Percentiles rank a stretch among this genome's conserved stretches.
Evolutionary conservation across 2,113 vertebrate genomes (phyloP).

Genomic region (Chloropsis cyanopogon): DNA sequence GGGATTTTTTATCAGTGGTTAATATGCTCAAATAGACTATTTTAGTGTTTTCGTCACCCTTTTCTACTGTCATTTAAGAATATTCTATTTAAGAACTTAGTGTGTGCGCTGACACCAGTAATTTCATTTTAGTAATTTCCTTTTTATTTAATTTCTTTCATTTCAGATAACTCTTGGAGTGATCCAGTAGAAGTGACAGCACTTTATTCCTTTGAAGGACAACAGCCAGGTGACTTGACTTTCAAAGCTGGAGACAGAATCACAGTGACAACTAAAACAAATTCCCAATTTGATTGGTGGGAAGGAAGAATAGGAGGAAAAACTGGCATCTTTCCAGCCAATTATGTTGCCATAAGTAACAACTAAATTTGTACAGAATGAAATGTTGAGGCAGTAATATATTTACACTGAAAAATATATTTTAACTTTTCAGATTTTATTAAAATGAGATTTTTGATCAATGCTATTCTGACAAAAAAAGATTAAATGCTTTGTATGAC

Average conservation of each 20-base stretch:
- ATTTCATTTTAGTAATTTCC: neutral
- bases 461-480: neutral
- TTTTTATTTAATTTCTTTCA: neutral
- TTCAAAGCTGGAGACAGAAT: constrained; percentile 88
- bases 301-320: constrained; percentile 82
- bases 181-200: constrained; percentile 77
- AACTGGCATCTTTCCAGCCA: constrained; percentile 95
- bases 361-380: neutral
- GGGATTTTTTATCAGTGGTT: neutral
- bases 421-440: constrained; percentile 8
- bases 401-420: neutral
- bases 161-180: constrained; percentile 48
- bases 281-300: constrained; percentile 96
- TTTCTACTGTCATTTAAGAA: neutral
- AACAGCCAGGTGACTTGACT: constrained; percentile 89
- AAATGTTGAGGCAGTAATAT: neutral
- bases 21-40: neutral
- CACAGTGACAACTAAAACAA: constrained; percentile 83
- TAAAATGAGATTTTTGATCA: neutral
- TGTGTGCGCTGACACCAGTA: neutral
- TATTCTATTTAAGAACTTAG: neutral
- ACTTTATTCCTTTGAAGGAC: constrained; percentile 81
- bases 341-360: constrained; percentile 83
- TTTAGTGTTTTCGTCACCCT: neutral
- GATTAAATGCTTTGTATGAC: neutral